Percentiles rank a stretch among this genome's conserved stretches.
These are phyloP conservation scores for Poicephalus meyeri DNA, from an alignment of 2,113 vertebrate species.

Conservation along the genomic window DNA sequence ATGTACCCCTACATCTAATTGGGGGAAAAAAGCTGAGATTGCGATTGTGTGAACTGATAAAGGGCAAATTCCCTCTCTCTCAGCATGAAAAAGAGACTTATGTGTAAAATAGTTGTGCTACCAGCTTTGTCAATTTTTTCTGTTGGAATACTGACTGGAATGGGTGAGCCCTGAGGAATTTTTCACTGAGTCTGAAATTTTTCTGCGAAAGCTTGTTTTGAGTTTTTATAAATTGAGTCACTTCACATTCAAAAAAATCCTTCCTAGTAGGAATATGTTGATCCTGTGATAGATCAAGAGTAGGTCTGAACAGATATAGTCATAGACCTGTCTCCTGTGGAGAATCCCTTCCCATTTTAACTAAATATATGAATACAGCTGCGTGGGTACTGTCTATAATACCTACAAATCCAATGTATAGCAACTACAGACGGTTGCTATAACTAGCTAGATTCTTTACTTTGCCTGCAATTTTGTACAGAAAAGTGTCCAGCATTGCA, in stretches of 20 bases:
- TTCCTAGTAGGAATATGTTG: not conserved
- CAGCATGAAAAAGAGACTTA: not conserved
- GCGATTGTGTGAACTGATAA: not conserved
- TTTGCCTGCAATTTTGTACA: not conserved
- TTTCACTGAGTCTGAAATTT: not conserved
- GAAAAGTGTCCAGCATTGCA: not conserved
- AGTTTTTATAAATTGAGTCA: not conserved
- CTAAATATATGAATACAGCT: not conserved
- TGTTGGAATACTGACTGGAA: not conserved
- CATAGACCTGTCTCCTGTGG: not conserved
- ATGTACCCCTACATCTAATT: not conserved
- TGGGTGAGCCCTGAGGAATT: not conserved
- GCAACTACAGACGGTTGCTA: not conserved
- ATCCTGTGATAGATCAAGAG: not conserved
- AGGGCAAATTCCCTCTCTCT: not conserved
- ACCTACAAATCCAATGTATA: not conserved
- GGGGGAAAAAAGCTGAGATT: not conserved
- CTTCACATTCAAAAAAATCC: not conserved
- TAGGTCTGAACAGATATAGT: not conserved
- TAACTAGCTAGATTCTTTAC: not conserved
- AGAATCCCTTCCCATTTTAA: not conserved
- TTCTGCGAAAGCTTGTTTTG: not conserved
- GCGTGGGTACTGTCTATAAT: not conserved
- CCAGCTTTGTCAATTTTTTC: not conserved
- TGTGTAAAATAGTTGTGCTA: not conserved